These are phyloP conservation scores for Grus americana DNA, from an alignment of 2,113 vertebrate species.

Conservation along the genomic window DNA sequence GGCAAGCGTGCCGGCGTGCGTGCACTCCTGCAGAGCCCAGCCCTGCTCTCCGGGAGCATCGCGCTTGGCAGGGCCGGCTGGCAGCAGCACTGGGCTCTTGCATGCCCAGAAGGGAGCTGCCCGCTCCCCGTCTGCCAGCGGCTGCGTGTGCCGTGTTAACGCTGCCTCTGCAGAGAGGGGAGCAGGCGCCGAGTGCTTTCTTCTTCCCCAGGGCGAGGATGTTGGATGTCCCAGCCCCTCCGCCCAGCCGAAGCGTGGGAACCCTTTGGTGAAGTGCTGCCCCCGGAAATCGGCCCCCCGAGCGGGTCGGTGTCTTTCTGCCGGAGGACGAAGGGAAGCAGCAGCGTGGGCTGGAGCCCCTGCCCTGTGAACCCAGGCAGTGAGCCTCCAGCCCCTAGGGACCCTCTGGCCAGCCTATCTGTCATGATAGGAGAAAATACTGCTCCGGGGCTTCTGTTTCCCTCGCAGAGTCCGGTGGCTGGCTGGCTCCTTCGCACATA, in stretches of 20 bases:
- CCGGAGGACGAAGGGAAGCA: neutral
- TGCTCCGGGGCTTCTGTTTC: neutral
- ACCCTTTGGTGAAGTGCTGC: neutral
- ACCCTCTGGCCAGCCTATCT: neutral
- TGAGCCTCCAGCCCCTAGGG: neutral
- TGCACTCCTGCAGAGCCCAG: neutral
- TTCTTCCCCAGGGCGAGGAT: neutral
- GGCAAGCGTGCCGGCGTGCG: neutral
- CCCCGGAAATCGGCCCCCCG: neutral
- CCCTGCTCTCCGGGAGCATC: neutral
- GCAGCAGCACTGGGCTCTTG: neutral
- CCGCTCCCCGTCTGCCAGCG: neutral
- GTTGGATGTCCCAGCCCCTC: neutral
- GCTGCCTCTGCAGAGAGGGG: rapidly evolving
- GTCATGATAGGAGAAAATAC: rapidly evolving
- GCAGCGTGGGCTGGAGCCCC: neutral
- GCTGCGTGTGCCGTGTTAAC: neutral
- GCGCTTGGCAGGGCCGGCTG: neutral
- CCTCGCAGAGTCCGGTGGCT: rapidly evolving
- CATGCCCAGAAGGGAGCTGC: neutral
- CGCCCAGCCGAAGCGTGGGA: neutral
- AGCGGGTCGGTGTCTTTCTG: neutral
- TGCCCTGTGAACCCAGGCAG: neutral
- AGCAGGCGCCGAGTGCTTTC: rapidly evolving
- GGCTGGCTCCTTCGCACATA: neutral